These are phyloP conservation scores for Thalassophryne amazonica DNA, from an alignment of 2,797 vertebrate species.

Conservation along the genomic window DNA sequence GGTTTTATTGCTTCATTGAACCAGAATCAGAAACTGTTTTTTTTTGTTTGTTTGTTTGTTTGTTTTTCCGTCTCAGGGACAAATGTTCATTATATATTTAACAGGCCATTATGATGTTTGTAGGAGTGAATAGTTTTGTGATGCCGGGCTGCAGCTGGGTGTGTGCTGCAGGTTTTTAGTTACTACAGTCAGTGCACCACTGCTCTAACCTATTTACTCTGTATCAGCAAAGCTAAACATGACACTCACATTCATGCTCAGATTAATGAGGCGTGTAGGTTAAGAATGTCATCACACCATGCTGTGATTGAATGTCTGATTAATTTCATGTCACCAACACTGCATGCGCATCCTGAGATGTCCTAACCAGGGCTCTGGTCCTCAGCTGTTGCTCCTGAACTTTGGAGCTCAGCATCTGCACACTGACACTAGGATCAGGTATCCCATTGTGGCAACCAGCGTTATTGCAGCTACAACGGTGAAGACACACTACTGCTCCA, in stretches of 20 bases:
- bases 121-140: constrained; percentile 18
- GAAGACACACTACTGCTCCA: constrained; percentile 53
- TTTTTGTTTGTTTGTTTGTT: no score
- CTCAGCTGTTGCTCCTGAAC: constrained; percentile 57
- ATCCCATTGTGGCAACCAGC: constrained; percentile 52
- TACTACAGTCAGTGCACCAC: constrained; percentile 9
- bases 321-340: constrained; percentile 9
- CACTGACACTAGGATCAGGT: constrained; percentile 40
- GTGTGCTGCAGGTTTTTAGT: constrained; percentile 13
- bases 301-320: constrained; percentile 13
- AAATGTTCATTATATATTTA: constrained; percentile 29
- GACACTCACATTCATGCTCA: constrained; percentile 15
- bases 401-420: constrained; percentile 54
- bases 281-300: constrained; percentile 3
- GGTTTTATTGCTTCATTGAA: constrained; percentile 12
- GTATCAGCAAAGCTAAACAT: constrained; percentile 29
- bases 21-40: neutral
- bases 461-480: constrained; percentile 60
- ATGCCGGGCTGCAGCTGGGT: constrained; percentile 9
- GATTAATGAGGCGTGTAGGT: constrained; percentile 37
- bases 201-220: constrained; percentile 28
- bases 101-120: constrained; percentile 28
- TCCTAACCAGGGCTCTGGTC: constrained; percentile 35
- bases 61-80: constrained; percentile 8
- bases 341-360: constrained; percentile 30